Conservation (phyloP, 2,113 vertebrate genomes). For the Lagopus leucura region DNA sequence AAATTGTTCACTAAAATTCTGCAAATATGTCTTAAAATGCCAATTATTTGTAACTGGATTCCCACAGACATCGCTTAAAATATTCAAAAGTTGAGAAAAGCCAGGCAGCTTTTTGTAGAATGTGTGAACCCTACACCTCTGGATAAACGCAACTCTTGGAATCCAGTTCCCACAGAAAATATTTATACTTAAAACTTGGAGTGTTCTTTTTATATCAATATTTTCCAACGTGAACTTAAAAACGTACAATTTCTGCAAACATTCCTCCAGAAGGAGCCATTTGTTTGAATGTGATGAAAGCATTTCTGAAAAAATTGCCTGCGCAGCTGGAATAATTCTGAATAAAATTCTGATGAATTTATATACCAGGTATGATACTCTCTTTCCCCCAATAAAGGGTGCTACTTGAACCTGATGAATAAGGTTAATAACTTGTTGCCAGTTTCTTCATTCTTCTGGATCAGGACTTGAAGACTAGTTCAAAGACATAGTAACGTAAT, state of each 20-base stretch:
- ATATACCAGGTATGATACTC: not conserved
- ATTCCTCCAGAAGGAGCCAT: not conserved
- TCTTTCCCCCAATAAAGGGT: not conserved
- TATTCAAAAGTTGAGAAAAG: not conserved
- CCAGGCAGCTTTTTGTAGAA: not conserved
- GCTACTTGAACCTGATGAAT: not conserved
- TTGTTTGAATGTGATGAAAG: not conserved
- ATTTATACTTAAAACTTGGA: not conserved
- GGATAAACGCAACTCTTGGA: not conserved
- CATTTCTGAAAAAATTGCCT: not conserved
- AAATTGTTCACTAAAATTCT: not conserved
- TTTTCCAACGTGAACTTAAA: constrained; percentile 17
- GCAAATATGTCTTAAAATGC: not conserved
- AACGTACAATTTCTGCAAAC: not conserved
- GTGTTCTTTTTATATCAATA: constrained; percentile 8
- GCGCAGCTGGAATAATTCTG: constrained; percentile 11
- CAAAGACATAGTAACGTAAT: not conserved
- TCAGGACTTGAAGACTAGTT: not conserved
- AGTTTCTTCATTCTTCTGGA: not conserved
- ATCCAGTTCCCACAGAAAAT: not conserved
- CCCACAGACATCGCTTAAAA: not conserved
- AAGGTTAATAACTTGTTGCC: not conserved
- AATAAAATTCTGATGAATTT: constrained; percentile 5
- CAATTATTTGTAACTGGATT: not conserved
- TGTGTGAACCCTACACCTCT: not conserved